Evolutionary conservation across 2,888 invertebrate species (phyloP), one percentile per base, ranked within the genome.

Genomic region (Adineta ricciae): DNA sequence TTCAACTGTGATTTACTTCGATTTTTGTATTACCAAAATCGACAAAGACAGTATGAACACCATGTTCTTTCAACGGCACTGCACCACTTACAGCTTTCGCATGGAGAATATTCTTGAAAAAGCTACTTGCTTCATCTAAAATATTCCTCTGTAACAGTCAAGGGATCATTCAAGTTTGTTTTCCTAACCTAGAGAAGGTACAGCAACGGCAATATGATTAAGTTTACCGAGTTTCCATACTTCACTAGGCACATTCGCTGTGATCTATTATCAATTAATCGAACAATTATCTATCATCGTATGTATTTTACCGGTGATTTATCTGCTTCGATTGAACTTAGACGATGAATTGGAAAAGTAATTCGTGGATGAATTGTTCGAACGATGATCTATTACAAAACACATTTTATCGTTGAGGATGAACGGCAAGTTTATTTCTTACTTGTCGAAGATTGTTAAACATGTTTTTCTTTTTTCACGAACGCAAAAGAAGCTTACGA

Each of bases 171-270:
- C 24, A 50, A 11, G 24, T 54, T 54, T 2, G 24, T 24, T 54
- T 8, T 54, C 24, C 46, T 21, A 4, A 54, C 54, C 54, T 54
- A 54, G 5, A 54, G 4, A n/a, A 19, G 92, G 91, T 19, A 91
- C 91, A 64, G 92, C 93, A 86, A 93, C 91, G 38, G 93, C 93
- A 27, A 93, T 91, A 89, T 93, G 93, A 88, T 93, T 93, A 24
- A 93, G 89, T 87, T 90, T 90, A 16, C 92, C 92, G n/a, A 54
- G 54, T 54, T 54, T 54, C 54, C 54, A 54, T 54, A 54, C 1
- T 21, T 1, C 5, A n/a, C n/a, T 54, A 0, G 54, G 54, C n/a
- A 54, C 54, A n/a, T 54, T 54, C 1, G 54, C 54, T n/a, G 54
- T n/a, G 9, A 54, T 24, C 54, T 54, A 54, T 4, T 0, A 54